Evolutionary conservation across 2,113 vertebrate species (phyloP), one percentile per base, ranked within the genome.

Genomic region (Colistium nudipinnis): DNA sequence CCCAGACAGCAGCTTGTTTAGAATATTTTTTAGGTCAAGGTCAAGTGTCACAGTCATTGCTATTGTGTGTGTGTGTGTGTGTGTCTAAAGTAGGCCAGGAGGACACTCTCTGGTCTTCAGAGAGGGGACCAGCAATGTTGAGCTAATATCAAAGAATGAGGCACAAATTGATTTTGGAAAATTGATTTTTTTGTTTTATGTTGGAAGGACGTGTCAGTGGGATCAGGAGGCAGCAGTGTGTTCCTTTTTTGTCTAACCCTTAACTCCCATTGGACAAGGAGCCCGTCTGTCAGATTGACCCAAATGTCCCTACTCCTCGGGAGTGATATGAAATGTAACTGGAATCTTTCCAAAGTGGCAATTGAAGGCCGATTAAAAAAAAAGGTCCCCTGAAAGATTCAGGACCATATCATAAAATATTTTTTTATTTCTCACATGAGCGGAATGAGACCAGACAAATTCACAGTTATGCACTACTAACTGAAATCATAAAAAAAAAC

Each of bases 131-230:
- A 33, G 30, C 17, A 3, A 70, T 76, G 57, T 65, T 72, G 79
- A 78, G 59, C 69, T 51, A 41, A 69, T 56, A 72, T 51, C 35
- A 45, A 31, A 68, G 41, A 59, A 31, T 56, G 16, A 74, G 45
- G 43, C 53, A 59, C 30, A 69, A 59, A 75, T 75, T 61, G 74
- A 83, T 80, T 77, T 64, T 74, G 66, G 31, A 68, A 35, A 70
- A 78, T 33, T 54, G 70, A 49, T 80, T 20, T 47, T 64, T n/a
- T n/a, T n/a, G n/a, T n/a, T n/a, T n/a, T n/a, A n/a, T n/a, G n/a
- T n/a, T 72, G 69, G 60, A 70, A 70, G 44, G 69, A 63, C 39
- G 20, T 68, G 45, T 19, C 19, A 39, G 65, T 71, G 53, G 28
- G 35, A n/a, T 9, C 5, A 5, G 27, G 39, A 53, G n/a, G 7